These are phyloP conservation scores for Melieria omissa DNA, from an alignment of 2,888 invertebrate genomes.

Conservation along the genomic window DNA sequence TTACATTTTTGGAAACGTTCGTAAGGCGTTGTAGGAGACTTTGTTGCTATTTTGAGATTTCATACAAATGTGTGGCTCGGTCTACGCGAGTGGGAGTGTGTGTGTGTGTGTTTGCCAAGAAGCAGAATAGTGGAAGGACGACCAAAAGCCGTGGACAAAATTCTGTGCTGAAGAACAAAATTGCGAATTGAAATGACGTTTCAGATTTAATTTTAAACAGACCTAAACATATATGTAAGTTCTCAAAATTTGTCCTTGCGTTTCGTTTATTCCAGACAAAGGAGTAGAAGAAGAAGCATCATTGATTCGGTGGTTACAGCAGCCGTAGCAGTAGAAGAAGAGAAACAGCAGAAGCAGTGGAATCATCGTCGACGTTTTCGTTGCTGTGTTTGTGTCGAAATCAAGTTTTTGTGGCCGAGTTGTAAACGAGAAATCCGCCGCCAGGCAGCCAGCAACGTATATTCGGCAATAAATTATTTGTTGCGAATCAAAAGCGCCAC, in stretches of 20 bases:
- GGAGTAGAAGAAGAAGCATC: no score
- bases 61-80: not conserved
- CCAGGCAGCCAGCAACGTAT: not conserved
- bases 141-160: no score
- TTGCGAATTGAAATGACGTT: no score
- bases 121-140: no score
- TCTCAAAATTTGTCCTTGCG: no score
- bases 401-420: not conserved
- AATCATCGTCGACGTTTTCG: not conserved
- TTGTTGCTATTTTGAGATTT: conserved; percentile 26
- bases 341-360: no score
- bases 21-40: not conserved
- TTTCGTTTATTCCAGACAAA: no score
- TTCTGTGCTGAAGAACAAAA: no score
- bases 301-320: no score
- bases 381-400: not conserved
- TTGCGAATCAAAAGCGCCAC: not conserved
- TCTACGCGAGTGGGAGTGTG: not conserved
- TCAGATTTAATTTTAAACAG: no score
- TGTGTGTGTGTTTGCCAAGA: not conserved
- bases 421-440: conserved; percentile 3
- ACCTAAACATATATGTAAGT: no score
- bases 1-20: conserved; percentile 16
- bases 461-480: not conserved
- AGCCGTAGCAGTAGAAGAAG: no score